These are phyloP conservation scores for Andrena bicolor DNA, from an alignment of 2,888 invertebrate species.

Conservation along the genomic window DNA sequence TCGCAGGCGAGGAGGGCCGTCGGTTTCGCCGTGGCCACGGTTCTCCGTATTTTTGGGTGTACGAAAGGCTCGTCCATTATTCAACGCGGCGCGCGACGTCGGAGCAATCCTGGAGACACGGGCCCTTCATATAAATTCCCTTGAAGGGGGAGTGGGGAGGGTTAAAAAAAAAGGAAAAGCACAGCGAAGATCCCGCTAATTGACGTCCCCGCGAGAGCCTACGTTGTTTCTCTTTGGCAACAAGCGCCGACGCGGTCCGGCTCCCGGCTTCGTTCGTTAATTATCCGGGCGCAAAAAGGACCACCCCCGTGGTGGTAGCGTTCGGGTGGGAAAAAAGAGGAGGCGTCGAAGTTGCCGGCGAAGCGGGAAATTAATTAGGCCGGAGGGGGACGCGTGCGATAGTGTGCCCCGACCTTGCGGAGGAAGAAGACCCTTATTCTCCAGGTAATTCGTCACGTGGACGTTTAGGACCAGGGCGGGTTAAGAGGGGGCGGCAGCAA, in stretches of 20 bases:
- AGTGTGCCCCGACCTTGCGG: neutral
- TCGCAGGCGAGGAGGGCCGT: neutral
- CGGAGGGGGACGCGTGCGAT: neutral
- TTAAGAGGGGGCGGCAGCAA: neutral
- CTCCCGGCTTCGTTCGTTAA: conserved; percentile 67
- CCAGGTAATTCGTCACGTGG: conserved; percentile 70
- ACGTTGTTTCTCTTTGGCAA: conserved; percentile 66
- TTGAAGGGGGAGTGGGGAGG: neutral
- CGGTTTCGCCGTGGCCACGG: neutral
- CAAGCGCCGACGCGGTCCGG: conserved; percentile 26
- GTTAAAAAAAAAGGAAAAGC: conserved; percentile 27
- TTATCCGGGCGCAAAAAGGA: conserved; percentile 61
- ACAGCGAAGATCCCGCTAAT: conserved; percentile 57
- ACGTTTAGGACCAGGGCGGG: conserved; percentile 49
- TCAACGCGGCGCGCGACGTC: conserved; percentile 40
- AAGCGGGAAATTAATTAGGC: conserved; percentile 68
- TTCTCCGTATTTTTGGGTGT: conserved; percentile 23
- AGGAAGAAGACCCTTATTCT: conserved; percentile 52
- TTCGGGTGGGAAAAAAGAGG: conserved; percentile 44
- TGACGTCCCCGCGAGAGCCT: conserved; percentile 66
- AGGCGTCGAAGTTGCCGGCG: conserved; percentile 58
- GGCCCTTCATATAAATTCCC: conserved; percentile 30
- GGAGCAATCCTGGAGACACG: conserved; percentile 22
- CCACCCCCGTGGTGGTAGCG: conserved; percentile 34
- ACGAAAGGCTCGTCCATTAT: conserved; percentile 44